Conservation (phyloP, 1,140 invertebrate genomes). For the Pemphigus obesinymphae region DNA sequence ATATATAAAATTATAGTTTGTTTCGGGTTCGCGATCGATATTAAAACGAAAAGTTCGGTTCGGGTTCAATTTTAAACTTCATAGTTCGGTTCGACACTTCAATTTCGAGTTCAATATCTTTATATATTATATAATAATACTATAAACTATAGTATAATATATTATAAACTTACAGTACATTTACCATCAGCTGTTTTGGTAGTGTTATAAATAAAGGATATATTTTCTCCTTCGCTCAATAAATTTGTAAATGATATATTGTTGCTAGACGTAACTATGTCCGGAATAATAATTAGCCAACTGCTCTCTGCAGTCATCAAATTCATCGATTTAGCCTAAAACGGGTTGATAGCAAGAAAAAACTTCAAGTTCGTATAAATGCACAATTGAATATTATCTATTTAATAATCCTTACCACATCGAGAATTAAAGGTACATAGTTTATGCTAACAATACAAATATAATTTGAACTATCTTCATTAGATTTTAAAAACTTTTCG, state of each 20-base stretch:
- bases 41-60: too few relatives aligned
- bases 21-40: too few relatives aligned
- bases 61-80: too few relatives aligned
- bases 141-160: not conserved
- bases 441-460: conserved; percentile 55
- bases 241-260: conserved; percentile 56
- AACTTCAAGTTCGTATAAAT: too few relatives aligned
- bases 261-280: conserved; percentile 54
- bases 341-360: conserved; percentile 43
- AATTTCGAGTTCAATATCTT: too few relatives aligned
- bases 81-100: too few relatives aligned
- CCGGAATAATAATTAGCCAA: conserved; percentile 73
- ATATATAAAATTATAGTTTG: too few relatives aligned
- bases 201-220: conserved; percentile 73
- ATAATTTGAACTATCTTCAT: conserved; percentile 10
- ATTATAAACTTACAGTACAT: conserved; percentile 55
- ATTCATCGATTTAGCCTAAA: conserved; percentile 59
- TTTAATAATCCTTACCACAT: conserved; percentile 52
- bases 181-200: conserved; percentile 54
- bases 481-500: conserved; percentile 7
- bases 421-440: conserved; percentile 58
- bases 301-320: conserved; percentile 67
- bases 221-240: conserved; percentile 71
- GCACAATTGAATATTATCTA: not conserved
- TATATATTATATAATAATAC: not conserved